These are phyloP conservation scores for Pluvialis apricaria DNA, from an alignment of 2,113 vertebrate genomes.

Conservation along the genomic window DNA sequence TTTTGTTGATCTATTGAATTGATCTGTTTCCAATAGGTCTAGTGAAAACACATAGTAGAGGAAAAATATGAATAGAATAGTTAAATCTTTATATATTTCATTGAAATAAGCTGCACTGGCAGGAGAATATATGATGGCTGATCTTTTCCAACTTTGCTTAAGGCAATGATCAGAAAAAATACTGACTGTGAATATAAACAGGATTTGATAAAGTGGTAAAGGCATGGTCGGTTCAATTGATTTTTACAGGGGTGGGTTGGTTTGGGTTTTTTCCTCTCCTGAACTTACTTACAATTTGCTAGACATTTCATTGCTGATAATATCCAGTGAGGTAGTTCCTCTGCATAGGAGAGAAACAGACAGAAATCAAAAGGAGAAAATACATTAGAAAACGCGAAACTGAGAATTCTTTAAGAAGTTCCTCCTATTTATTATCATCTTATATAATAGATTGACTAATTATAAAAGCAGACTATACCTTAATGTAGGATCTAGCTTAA, in stretches of 20 bases:
- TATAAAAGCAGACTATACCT: not conserved
- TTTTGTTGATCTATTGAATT: not conserved
- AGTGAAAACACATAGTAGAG: not conserved
- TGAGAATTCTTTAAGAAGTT: not conserved
- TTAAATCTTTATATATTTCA: not conserved
- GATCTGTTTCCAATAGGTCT: not conserved
- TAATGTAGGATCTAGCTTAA: not conserved
- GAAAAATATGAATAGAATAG: not conserved
- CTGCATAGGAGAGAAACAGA: constrained; percentile 45
- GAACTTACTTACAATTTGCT: constrained; percentile 83
- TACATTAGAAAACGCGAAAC: not conserved
- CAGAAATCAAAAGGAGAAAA: not conserved
- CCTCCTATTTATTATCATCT: not conserved
- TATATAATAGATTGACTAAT: not conserved
- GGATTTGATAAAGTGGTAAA: not conserved
- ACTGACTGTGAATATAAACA: not conserved
- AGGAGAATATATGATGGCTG: not conserved
- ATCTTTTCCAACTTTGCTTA: not conserved
- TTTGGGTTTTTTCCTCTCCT: not conserved
- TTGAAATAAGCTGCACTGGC: not conserved
- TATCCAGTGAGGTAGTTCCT: constrained; percentile 88
- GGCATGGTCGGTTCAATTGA: not conserved
- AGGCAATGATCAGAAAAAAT: not conserved
- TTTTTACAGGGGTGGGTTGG: fast-evolving
- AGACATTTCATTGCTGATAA: constrained; percentile 88